Evolutionary conservation across 2,113 vertebrate species (phyloP), one percentile per base, ranked within the genome.

Genomic region (Eulemur macaco): DNA sequence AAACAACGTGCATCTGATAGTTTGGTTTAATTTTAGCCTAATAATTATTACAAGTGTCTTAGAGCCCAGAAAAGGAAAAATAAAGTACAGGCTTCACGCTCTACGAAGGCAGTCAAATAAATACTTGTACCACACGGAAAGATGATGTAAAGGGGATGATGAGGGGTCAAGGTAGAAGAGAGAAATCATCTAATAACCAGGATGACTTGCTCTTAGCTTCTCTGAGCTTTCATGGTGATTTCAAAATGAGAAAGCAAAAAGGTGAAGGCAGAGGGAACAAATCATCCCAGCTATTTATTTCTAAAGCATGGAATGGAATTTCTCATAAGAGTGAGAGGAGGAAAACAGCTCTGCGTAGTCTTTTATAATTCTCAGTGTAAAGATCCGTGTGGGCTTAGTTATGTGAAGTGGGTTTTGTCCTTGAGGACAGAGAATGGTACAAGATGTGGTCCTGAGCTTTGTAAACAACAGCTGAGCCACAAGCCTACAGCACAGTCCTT

Each of bases 31-130:
- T 93, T 95, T 90, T 86, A 93, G 86, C 42, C 50, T 76, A 56
- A 50, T 86, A 92, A 88, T 96, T 87, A 88, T 94, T 85, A 71
- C 66, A 88, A 73, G 45, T 91, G 63, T 82, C 71, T 94, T 69
- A 50, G 50, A 82, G 27, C 54, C 68, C 42, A 87, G 66, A 90
- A 95, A 12, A 96, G n/a, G 60, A 83, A 64, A 97, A 77, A 63
- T 27, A 74, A 94, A 87, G 60, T 39, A 69, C 13, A 64, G 45
- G 80, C 18, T 83, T 56, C 58, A 95, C 54, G 9, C 63, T 76
- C 20, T 58, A 11, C 13, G 76, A 87, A 94, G 45, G 54, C 50
- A 69, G 42, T 81, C 29, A 77, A 94, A 93, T 88, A 91, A 94
- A 95, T 69, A 63, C 71, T 78, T 39, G 73, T 52, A 86, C 21